These are phyloP conservation scores for Dicrurus megarhynchus DNA, from an alignment of 2,113 vertebrate species.

Conservation along the genomic window DNA sequence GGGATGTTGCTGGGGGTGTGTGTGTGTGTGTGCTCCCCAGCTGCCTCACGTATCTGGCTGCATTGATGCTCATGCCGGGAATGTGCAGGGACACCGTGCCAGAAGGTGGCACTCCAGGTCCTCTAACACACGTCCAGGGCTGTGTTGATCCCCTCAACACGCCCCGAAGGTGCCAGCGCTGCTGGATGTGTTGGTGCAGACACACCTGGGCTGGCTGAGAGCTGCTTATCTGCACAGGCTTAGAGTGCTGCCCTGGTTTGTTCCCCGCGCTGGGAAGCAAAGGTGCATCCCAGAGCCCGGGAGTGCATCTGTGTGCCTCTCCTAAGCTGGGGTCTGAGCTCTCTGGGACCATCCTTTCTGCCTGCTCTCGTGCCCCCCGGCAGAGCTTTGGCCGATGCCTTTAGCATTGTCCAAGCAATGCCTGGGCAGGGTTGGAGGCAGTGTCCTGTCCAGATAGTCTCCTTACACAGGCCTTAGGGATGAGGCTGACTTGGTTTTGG, in stretches of 20 bases:
- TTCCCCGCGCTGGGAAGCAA: fast-evolving
- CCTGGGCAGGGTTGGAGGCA: neutral
- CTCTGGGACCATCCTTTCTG: neutral
- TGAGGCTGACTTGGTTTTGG: neutral
- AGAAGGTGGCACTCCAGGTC: constrained; percentile 55
- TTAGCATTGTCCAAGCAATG: neutral
- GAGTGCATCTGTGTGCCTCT: neutral
- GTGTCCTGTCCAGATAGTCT: fast-evolving
- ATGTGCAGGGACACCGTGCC: neutral
- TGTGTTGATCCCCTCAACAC: fast-evolving
- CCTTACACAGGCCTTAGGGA: neutral
- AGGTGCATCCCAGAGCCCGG: fast-evolving
- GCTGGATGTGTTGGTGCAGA: neutral
- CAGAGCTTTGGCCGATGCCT: neutral
- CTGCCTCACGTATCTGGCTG: fast-evolving
- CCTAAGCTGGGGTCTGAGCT: neutral
- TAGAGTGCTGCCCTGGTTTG: neutral
- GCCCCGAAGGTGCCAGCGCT: fast-evolving
- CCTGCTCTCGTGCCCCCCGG: neutral
- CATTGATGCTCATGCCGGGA: fast-evolving
- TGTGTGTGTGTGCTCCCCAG: fast-evolving
- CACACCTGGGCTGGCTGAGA: neutral
- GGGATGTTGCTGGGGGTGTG: neutral
- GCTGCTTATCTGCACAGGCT: fast-evolving
- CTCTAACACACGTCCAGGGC: neutral